phyloP scores from a whole-genome alignment of 2,113 vertebrate species.

The Larimichthys crocea region DNA sequence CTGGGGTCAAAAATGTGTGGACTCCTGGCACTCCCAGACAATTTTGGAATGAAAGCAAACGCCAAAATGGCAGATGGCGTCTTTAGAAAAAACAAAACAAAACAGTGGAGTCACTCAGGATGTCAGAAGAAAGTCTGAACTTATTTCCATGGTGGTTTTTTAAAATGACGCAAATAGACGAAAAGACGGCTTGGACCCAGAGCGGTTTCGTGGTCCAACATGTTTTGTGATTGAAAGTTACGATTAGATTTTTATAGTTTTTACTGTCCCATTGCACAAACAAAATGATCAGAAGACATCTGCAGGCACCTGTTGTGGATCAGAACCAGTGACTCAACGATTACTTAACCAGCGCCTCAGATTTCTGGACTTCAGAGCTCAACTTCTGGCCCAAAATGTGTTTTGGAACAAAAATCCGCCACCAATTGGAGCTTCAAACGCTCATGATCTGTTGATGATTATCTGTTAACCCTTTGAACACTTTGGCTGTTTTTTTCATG shows the following conservation, averaged over 20 bases:
- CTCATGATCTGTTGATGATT: background rate
- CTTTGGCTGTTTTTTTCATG: background rate
- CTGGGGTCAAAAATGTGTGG: constrained; percentile 26
- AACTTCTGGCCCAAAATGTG: background rate
- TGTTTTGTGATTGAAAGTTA: constrained; percentile 11
- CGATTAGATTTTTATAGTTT: constrained; percentile 9
- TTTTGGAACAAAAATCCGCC: background rate
- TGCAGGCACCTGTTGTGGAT: constrained; percentile 40
- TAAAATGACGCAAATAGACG: background rate
- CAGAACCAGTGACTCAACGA: constrained; percentile 3
- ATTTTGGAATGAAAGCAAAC: background rate
- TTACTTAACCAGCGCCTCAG: constrained; percentile 16
- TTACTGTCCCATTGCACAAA: constrained; percentile 24
- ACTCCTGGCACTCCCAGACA: constrained; percentile 29
- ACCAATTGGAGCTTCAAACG: background rate
- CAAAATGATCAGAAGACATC: constrained; percentile 12
- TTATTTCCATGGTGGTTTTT: constrained; percentile 13
- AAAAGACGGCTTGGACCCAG: background rate
- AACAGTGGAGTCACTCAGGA: background rate
- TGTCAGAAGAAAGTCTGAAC: constrained; percentile 1
- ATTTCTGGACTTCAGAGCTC: constrained; percentile 6
- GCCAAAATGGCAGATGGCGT: background rate
- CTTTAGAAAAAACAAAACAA: background rate
- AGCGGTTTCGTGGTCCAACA: background rate
- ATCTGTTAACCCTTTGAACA: background rate